These are phyloP conservation scores for Cacajao melanocephalus DNA, from an alignment of 2,797 vertebrate genomes.

Conservation along the genomic window DNA sequence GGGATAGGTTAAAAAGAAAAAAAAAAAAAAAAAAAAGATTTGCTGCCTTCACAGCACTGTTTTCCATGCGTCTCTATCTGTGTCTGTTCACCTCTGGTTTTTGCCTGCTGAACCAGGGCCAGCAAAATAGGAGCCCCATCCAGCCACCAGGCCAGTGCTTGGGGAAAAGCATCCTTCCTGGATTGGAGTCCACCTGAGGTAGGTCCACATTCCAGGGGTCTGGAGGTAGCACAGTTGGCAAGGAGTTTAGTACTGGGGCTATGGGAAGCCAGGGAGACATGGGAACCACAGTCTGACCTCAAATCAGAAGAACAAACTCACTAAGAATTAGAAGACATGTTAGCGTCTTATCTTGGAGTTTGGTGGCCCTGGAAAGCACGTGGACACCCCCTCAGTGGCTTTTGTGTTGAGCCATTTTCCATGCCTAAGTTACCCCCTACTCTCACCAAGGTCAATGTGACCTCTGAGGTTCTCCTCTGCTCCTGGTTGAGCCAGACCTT, in stretches of 20 bases:
- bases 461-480: background rate
- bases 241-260: background rate
- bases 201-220: background rate
- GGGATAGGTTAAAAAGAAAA: background rate
- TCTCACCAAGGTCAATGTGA: background rate
- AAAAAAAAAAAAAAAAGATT: background rate
- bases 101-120: background rate
- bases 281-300: background rate
- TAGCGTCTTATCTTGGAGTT: background rate
- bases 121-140: background rate
- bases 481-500: background rate
- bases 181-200: background rate
- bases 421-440: fast-evolving
- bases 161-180: too few relatives aligned
- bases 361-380: background rate
- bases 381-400: background rate
- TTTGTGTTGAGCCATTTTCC: background rate
- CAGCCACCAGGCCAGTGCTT: background rate
- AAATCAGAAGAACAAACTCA: background rate
- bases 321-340: background rate
- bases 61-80: background rate
- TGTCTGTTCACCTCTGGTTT: background rate
- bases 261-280: background rate
- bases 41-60: background rate
- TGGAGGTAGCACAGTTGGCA: background rate